Evolutionary conservation across 2,888 invertebrate genomes (phyloP).

Genomic region (Eupelmus urozonus): DNA sequence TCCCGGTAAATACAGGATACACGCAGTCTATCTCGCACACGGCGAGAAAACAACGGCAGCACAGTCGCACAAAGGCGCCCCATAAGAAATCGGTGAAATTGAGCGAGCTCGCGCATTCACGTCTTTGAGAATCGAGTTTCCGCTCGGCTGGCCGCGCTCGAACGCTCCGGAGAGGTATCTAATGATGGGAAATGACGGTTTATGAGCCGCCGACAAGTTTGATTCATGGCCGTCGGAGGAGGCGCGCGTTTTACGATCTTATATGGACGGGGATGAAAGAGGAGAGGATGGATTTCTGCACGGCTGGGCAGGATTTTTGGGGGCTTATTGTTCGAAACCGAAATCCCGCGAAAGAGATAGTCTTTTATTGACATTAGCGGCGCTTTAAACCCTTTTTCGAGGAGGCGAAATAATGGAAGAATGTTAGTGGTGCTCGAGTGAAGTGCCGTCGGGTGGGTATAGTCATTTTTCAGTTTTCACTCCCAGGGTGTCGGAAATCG

Average conservation of each 20-base stretch:
- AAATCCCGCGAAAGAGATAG: constrained; percentile 22
- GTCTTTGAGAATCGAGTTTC: constrained; percentile 70
- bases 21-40: no score
- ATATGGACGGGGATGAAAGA: not conserved
- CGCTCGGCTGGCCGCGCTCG: constrained; percentile 68
- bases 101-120: constrained; percentile 68
- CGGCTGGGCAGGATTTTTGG: constrained; percentile 44
- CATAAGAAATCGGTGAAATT: constrained; percentile 75
- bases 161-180: constrained; percentile 54
- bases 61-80: constrained; percentile 69
- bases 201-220: constrained; percentile 67
- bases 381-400: constrained; percentile 37
- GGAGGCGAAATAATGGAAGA: constrained; percentile 11
- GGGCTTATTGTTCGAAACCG: constrained; percentile 50
- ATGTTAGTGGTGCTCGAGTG: constrained; percentile 22
- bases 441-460: constrained; percentile 37
- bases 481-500: constrained; percentile 44
- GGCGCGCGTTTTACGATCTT: constrained; percentile 16
- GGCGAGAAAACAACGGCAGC: constrained; percentile 63
- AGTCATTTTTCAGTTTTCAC: constrained; percentile 59
- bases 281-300: constrained; percentile 35
- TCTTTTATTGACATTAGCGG: constrained; percentile 20
- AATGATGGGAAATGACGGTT: constrained; percentile 72
- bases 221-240: constrained; percentile 67
- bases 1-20: constrained; percentile 26